Base-by-base conservation (phyloP, 2,797 vertebrate species). In the Percopsis omiscomaycus region DNA sequence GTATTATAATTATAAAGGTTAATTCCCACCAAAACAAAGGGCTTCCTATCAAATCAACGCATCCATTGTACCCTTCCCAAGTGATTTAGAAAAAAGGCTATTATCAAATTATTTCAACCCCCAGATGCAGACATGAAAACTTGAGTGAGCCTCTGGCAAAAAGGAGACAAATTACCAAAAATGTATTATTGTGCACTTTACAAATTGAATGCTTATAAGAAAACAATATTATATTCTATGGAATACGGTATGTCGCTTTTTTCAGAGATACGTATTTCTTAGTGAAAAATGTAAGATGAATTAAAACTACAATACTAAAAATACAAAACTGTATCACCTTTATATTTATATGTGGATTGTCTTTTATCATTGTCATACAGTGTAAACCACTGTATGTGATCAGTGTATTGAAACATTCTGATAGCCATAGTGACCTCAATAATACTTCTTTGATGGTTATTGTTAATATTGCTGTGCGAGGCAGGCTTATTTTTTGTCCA, bases 1-100 rank as follows among this genome's bases (percentile, higher is more conserved):
- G 45, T 53, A 13, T 46, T 9, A 30, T 60, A 44, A 61, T 27
- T 63, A 37, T 30, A 56, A 48, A n/a, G 10, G 8, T 12, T 48
- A 12, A 6, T 29, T 60, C 13, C 37, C 37, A 29, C 57, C 12
- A 6, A 14, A 48, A 29, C 46, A 60, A 15, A 14, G 58, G 27
- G 14, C 9, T 49, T 48, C 49, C 6, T 48, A 11, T 46, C 12
- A 30, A 32, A 30, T 22, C 22, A 32, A n/a, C 11, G 13, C n/a
- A 60, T 60, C 1, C 13, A 32, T 60, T 16, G 4, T 60, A 29
- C 44, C 3, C 5, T 28, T 59, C 37, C 13, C 5, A 10, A 51
- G 5, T 49, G 12, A 14, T 3, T 49, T 49, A 5, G 12, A n/a
- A 5, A 14, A 49, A 14, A n/a, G 14, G 15, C n/a, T 15, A 49